phyloP scores from a whole-genome alignment of 2,888 invertebrate genomes.

The Synanthedon myopaeformis region DNA sequence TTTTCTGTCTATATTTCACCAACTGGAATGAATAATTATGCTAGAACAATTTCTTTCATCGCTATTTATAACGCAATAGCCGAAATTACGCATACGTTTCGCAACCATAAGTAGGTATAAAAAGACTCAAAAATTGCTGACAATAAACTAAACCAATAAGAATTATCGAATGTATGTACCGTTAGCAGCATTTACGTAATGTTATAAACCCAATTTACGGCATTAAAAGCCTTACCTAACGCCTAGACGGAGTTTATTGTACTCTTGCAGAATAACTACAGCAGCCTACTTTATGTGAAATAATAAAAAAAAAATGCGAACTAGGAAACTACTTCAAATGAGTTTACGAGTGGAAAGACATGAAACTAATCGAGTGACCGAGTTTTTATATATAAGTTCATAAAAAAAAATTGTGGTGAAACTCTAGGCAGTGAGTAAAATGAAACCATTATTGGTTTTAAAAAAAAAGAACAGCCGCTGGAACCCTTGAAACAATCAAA shows the following conservation, averaged over 20 bases:
- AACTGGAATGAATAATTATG: too few relatives aligned
- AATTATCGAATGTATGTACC: conserved; percentile 19
- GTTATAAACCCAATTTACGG: conserved; percentile 11
- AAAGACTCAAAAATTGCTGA: conserved; percentile 14
- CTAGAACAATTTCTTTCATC: too few relatives aligned
- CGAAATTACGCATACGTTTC: not conserved
- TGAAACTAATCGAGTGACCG: not conserved
- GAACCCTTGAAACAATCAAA: too few relatives aligned
- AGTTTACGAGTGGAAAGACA: not conserved
- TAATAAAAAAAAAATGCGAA: not conserved
- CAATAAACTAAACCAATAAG: conserved; percentile 22
- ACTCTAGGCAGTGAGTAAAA: too few relatives aligned
- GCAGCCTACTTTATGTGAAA: not conserved
- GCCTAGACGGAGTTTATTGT: not conserved
- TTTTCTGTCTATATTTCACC: too few relatives aligned
- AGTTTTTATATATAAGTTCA: not conserved
- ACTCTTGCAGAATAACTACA: not conserved
- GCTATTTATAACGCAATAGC: too few relatives aligned
- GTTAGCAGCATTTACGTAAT: conserved; percentile 19
- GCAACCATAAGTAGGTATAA: not conserved
- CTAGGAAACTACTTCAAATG: not conserved
- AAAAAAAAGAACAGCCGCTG: too few relatives aligned
- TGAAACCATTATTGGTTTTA: too few relatives aligned
- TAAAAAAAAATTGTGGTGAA: too few relatives aligned
- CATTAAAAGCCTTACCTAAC: not conserved